Percentiles rank a stretch among this genome's conserved stretches.
These are phyloP conservation scores for Anticlea derivata DNA, from an alignment of 2,888 invertebrate species.

Conservation along the genomic window DNA sequence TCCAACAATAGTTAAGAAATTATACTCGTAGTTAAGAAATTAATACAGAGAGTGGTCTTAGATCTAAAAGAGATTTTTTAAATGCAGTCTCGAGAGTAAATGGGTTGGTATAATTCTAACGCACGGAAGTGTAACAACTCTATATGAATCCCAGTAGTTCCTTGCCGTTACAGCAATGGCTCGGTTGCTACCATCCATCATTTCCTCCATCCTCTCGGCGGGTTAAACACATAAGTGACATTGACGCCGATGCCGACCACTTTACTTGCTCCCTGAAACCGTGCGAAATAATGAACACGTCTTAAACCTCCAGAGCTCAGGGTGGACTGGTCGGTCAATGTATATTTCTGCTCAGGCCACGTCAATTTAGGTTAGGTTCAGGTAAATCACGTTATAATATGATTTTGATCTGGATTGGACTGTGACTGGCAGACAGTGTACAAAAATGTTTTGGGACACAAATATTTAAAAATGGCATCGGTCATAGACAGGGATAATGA, in stretches of 20 bases:
- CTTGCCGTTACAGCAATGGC: slow-evolving; percentile 63
- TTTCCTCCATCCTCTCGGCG: slow-evolving; percentile 83
- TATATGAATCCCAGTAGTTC: slow-evolving; percentile 47
- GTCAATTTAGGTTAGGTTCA: slow-evolving; percentile 68
- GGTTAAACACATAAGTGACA: slow-evolving; percentile 84
- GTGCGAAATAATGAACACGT: slow-evolving; percentile 41
- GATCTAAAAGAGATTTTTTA: too few species aligned
- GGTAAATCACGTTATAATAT: slow-evolving; percentile 73
- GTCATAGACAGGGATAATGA: too few species aligned
- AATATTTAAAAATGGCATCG: neutral
- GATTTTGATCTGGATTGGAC: slow-evolving; percentile 52
- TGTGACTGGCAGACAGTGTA: slow-evolving; percentile 57
- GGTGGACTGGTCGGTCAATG: slow-evolving; percentile 54
- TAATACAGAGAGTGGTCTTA: too few species aligned
- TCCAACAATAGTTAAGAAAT: too few species aligned
- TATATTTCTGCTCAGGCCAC: slow-evolving; percentile 59
- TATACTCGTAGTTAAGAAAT: too few species aligned
- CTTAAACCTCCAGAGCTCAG: slow-evolving; percentile 48
- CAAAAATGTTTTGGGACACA: slow-evolving; percentile 22
- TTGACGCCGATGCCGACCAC: slow-evolving; percentile 73
- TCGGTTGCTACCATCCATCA: slow-evolving; percentile 77
- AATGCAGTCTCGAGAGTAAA: too few species aligned
- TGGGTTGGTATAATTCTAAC: too few species aligned
- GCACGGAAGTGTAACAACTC: slow-evolving; percentile 49
- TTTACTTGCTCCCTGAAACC: slow-evolving; percentile 50